Evolutionary conservation across 2,113 vertebrate genomes (phyloP).

Genomic region (Corythoichthys haematopterus): DNA sequence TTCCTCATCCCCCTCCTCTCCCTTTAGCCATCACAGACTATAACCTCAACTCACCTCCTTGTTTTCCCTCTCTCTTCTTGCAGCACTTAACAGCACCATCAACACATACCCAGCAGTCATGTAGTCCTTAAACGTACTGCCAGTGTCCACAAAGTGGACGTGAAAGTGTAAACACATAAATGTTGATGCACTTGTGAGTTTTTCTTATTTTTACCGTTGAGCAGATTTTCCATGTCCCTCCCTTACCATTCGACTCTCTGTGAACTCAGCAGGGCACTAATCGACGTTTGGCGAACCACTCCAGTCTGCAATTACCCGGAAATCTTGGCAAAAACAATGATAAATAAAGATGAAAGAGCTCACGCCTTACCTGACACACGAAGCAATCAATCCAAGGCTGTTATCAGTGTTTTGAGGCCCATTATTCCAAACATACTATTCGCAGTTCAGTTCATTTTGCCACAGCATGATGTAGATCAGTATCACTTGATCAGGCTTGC

Average conservation of each 20-base stretch:
- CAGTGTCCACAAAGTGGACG: conserved; percentile 15
- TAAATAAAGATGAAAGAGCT: conserved; percentile 59
- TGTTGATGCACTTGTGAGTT: conserved; percentile 11
- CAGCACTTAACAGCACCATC: conserved; percentile 40
- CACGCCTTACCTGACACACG: conserved; percentile 20
- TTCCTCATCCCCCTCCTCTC: neutral
- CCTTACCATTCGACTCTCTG: conserved; percentile 23
- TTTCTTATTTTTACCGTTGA: conserved; percentile 28
- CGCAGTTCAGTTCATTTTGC: neutral
- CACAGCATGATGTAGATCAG: neutral
- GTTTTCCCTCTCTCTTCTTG: conserved; percentile 1
- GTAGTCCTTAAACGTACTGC: conserved; percentile 33
- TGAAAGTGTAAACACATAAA: conserved; percentile 19
- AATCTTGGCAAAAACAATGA: conserved; percentile 43
- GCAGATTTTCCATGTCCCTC: conserved; percentile 3
- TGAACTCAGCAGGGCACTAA: conserved; percentile 45
- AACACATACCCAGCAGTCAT: conserved; percentile 34
- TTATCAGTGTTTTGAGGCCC: conserved; percentile 38
- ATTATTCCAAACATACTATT: conserved; percentile 21
- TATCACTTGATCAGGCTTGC: neutral
- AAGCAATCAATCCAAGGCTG: conserved; percentile 33
- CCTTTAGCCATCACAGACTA: neutral
- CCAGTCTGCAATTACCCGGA: conserved; percentile 50
- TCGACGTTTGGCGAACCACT: conserved; percentile 39
- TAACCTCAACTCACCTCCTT: conserved; percentile 15